These are phyloP conservation scores for Xiphorhynchus elegans DNA, from an alignment of 2,113 vertebrate species.

Conservation along the genomic window DNA sequence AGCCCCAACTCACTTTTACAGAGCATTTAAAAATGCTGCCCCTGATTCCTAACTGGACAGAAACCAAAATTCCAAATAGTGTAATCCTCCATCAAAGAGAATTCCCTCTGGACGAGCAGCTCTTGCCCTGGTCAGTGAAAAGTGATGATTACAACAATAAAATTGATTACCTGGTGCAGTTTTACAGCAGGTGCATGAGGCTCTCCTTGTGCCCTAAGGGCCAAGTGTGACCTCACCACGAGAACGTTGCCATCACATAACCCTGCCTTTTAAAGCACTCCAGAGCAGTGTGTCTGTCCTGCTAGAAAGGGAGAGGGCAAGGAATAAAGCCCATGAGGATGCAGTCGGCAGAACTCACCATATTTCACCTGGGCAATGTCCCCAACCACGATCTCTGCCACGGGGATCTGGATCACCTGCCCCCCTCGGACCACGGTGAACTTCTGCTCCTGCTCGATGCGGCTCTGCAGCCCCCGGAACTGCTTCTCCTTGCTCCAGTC, in stretches of 20 bases:
- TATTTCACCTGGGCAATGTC: slow-evolving; percentile 98
- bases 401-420: slow-evolving; percentile 94
- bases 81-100: not conserved
- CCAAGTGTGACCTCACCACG: not conserved
- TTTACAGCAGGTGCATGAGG: not conserved
- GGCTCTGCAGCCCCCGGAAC: slow-evolving; percentile 95
- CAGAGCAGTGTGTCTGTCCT: not conserved
- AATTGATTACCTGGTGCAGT: not conserved
- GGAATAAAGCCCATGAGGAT: fast-evolving
- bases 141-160: not conserved
- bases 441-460: slow-evolving; percentile 99
- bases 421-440: slow-evolving; percentile 91
- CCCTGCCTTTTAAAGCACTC: not conserved
- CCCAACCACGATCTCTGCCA: slow-evolving; percentile 94
- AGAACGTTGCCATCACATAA: not conserved
- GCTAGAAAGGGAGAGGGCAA: not conserved
- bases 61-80: fast-evolving
- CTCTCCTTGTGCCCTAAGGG: not conserved
- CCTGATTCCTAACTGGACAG: not conserved
- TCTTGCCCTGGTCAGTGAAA: not conserved
- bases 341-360: slow-evolving; percentile 71
- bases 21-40: not conserved
- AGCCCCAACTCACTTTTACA: not conserved
- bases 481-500: slow-evolving; percentile 99
- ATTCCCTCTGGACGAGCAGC: not conserved